Percentiles rank a stretch among this genome's conserved stretches.
Evolutionary conservation across 2,888 invertebrate genomes (phyloP).

Genomic region (Thera britannica): DNA sequence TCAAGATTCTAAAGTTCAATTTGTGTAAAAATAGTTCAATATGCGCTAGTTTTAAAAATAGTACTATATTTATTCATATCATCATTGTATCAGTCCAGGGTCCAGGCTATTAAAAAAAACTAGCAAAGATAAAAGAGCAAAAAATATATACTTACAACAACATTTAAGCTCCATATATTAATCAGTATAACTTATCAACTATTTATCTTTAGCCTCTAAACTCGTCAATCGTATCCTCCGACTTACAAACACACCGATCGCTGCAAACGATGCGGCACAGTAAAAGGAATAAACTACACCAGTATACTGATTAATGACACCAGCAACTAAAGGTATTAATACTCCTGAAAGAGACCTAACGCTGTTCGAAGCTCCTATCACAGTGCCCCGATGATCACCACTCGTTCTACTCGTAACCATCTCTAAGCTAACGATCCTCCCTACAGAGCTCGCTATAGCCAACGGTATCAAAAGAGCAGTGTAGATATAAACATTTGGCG

Average conservation of each 20-base stretch:
- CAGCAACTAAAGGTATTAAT: slow-evolving; percentile 81
- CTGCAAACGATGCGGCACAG: slow-evolving; percentile 55
- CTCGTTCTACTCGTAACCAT: slow-evolving; percentile 74
- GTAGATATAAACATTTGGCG: slow-evolving; percentile 65
- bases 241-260: slow-evolving; percentile 63
- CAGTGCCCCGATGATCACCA: slow-evolving; percentile 79
- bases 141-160: neutral
- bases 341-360: slow-evolving; percentile 82
- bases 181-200: slow-evolving; percentile 4
- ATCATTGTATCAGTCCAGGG: too few relatives aligned
- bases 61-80: too few relatives aligned
- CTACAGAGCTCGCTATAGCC: slow-evolving; percentile 69
- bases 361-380: slow-evolving; percentile 83
- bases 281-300: slow-evolving; percentile 68
- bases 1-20: neutral
- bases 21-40: too few relatives aligned
- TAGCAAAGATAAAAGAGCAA: neutral
- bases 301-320: slow-evolving; percentile 75
- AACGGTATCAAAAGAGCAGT: slow-evolving; percentile 75
- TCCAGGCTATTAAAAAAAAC: too few relatives aligned
- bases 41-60: too few relatives aligned
- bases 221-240: slow-evolving; percentile 45
- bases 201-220: slow-evolving; percentile 45
- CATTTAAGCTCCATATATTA: neutral
- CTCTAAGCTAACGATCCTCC: slow-evolving; percentile 78